Conservation (phyloP, 2,113 vertebrate species). For the Synchiropus splendidus region DNA sequence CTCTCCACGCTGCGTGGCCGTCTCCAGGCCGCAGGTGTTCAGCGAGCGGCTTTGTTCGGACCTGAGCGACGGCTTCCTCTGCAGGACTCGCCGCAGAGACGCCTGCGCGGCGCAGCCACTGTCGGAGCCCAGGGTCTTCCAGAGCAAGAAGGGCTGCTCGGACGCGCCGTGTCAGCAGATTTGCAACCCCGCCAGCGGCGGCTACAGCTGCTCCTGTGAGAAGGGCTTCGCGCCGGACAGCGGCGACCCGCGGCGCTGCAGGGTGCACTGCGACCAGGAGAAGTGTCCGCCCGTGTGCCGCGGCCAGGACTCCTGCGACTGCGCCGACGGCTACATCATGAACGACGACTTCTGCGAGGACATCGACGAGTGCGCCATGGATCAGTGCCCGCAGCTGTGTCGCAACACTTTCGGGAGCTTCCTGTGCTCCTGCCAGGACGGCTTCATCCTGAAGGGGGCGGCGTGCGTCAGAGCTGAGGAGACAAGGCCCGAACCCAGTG, state of each 20-base stretch:
- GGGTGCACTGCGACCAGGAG: slow-evolving; percentile 20
- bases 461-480: neutral
- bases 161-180: slow-evolving; percentile 32
- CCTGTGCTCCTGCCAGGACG: slow-evolving; percentile 20
- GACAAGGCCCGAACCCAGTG: slow-evolving; percentile 3
- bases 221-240: slow-evolving; percentile 14
- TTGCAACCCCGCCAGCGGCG: slow-evolving; percentile 22
- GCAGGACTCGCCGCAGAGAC: slow-evolving; percentile 26
- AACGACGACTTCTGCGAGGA: slow-evolving; percentile 6
- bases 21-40: slow-evolving; percentile 37
- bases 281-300: slow-evolving; percentile 21
- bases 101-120: slow-evolving; percentile 18
- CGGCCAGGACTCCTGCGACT: neutral
- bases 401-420: slow-evolving; percentile 39
- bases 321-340: slow-evolving; percentile 21
- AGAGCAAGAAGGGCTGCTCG: slow-evolving; percentile 10
- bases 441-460: slow-evolving; percentile 9
- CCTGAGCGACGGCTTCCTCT: slow-evolving; percentile 53
- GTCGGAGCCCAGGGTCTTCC: slow-evolving; percentile 4
- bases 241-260: slow-evolving; percentile 15
- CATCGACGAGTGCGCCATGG: slow-evolving; percentile 19
- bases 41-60: slow-evolving; percentile 41
- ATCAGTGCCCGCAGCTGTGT: slow-evolving; percentile 5
- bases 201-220: slow-evolving; percentile 50
- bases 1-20: slow-evolving; percentile 40